Evolutionary conservation across 2,113 vertebrate genomes (phyloP), one percentile per base, ranked within the genome.

Genomic region (Dipodomys ordii): DNA sequence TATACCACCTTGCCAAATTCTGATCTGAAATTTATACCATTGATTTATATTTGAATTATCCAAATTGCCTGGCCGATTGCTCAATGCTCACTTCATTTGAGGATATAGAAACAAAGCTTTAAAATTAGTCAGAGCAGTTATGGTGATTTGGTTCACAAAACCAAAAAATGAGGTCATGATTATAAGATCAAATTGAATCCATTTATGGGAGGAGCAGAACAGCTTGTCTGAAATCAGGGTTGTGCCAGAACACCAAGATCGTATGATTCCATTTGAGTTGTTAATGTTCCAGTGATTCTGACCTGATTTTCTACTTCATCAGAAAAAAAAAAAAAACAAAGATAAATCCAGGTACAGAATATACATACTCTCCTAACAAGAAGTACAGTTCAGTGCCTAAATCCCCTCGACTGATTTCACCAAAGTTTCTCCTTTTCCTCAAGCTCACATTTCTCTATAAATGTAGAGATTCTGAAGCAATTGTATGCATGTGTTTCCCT

Each of bases 281-380:
- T 25, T 90, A 94, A 90, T 0, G 0, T 72, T 87, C 67, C 88
- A 80, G 67, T 93, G 93, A 93, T 94, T 90, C 68, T 88, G 78
- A 95, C 90, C 92, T 97, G 90, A 82, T 95, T 96, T 97, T 88
- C 90, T 32, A 87, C 83, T 90, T 85, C 87, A 73, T 91, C 90
- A 62, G 62, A 39, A 39, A 39, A 39, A 39, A 39, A 39, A 39
- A 65, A 71, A 92, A 94, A 68, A 94, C 11, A 57, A 93, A 76
- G 65, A 35, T 90, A 81, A 82, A 44, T 79, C 64, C 93, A 28
- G 8, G 44, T n/a, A 49, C 44, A 32, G 16, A 62, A 9, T 72
- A 90, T n/a, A 64, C 3, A 68, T 19, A 27, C 25, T 53, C 49
- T 71, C 69, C 68, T 81, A 92, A 84, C 22, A 30, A 77, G 25